Evolutionary conservation across 2,113 vertebrate genomes (phyloP).

Genomic region (Mobula hypostoma): DNA sequence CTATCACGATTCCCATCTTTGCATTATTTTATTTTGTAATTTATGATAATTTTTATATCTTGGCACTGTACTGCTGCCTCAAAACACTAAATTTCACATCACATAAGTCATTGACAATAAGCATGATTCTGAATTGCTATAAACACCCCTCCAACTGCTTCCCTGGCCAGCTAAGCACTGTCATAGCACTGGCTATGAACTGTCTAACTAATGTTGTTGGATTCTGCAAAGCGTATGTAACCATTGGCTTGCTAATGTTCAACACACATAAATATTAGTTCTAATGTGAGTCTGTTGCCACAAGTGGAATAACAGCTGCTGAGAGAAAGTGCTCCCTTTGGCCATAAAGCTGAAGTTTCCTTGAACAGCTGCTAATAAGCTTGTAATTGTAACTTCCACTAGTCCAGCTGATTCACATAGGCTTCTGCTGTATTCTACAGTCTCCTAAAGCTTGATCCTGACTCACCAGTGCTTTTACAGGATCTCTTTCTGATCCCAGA

Average conservation of each 20-base stretch:
- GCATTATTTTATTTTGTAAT: too few relatives aligned
- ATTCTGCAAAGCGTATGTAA: not conserved
- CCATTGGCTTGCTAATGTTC: not conserved
- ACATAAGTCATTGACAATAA: too few relatives aligned
- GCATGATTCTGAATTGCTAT: not conserved
- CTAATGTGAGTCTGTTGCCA: not conserved
- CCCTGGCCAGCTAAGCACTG: not conserved
- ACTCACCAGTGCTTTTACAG: not conserved
- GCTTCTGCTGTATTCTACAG: not conserved
- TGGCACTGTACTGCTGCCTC: too few relatives aligned
- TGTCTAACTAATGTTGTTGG: too few relatives aligned
- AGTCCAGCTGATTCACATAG: not conserved
- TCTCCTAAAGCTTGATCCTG: too few relatives aligned
- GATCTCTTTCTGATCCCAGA: not conserved
- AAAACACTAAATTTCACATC: too few relatives aligned
- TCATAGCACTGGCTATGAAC: not conserved
- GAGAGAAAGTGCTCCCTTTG: not conserved
- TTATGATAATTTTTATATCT: too few relatives aligned
- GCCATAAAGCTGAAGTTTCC: not conserved
- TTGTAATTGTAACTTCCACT: not conserved
- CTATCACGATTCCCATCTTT: too few relatives aligned
- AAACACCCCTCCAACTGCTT: not conserved
- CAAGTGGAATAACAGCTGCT: not conserved
- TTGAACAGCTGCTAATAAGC: not conserved
- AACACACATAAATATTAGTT: not conserved